Conservation (phyloP, 2,113 vertebrate species). For the Tylochromis polylepis region DNA sequence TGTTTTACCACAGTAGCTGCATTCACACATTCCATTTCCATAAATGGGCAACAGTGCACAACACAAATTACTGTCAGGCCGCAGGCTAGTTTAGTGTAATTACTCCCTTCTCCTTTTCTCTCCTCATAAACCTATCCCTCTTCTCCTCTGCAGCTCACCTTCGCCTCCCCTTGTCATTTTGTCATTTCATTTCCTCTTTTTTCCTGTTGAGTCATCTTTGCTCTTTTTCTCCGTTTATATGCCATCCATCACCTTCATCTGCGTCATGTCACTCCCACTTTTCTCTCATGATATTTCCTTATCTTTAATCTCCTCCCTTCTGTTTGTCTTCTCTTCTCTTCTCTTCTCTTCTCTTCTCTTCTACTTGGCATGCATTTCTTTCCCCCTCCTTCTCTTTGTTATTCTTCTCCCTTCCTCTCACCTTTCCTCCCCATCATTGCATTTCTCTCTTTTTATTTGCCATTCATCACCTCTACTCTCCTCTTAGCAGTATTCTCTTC, state of each 20-base stretch:
- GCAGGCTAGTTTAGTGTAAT: conserved; percentile 33
- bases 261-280: not conserved
- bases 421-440: not conserved
- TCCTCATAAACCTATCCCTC: not conserved
- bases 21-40: conserved; percentile 59
- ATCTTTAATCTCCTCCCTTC: not conserved
- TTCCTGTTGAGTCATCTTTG: not conserved
- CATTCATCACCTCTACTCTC: not conserved
- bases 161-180: not conserved
- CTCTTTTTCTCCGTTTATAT: not conserved
- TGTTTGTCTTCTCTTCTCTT: not conserved
- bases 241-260: not conserved
- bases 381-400: not conserved
- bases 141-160: not conserved
- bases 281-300: not conserved
- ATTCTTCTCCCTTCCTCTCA: not conserved
- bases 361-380: conserved; percentile 14
- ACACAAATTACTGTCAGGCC: conserved; percentile 34
- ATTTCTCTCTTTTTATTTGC: not conserved
- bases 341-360: not conserved
- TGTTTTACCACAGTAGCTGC: conserved; percentile 33
- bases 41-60: conserved; percentile 47
- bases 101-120: not conserved
- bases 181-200: not conserved
- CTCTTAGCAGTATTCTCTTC: not conserved